These are phyloP conservation scores for Pelusios castaneus DNA, from an alignment of 2,113 vertebrate species.

Conservation along the genomic window DNA sequence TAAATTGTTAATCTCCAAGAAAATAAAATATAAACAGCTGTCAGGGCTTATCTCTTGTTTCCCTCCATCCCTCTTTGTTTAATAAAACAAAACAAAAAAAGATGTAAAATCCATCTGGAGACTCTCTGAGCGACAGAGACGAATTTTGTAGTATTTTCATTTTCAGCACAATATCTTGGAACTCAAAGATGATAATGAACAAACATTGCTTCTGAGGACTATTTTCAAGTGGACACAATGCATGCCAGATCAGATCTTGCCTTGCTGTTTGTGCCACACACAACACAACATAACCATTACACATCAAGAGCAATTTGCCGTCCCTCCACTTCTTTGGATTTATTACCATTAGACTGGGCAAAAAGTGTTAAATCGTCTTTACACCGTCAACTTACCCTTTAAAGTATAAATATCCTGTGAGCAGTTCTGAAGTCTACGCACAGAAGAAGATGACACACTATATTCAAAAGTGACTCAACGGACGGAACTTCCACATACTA, in stretches of 20 bases:
- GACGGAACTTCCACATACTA: not conserved
- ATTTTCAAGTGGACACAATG: not conserved
- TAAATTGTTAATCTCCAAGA: slow-evolving; percentile 20
- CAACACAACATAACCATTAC: not conserved
- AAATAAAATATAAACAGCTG: slow-evolving; percentile 8
- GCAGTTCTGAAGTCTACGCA: rapidly evolving
- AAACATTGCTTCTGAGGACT: not conserved
- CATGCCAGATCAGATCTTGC: not conserved
- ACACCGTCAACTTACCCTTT: not conserved
- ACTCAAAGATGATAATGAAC: slow-evolving; percentile 20
- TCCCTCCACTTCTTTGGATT: not conserved
- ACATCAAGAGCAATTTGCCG: not conserved
- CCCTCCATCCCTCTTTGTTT: not conserved
- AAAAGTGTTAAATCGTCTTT: not conserved
- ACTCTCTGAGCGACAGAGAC: not conserved
- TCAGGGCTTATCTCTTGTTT: not conserved
- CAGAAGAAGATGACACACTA: not conserved
- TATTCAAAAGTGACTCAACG: rapidly evolving
- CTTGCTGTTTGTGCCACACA: not conserved
- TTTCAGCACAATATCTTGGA: not conserved
- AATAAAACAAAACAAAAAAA: not conserved
- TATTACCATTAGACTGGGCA: not conserved
- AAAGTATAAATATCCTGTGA: rapidly evolving
- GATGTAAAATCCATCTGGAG: not conserved
- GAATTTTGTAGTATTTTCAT: not conserved